phyloP scores from a whole-genome alignment of 2,888 invertebrate genomes.

The Bellardia bayeri region DNA sequence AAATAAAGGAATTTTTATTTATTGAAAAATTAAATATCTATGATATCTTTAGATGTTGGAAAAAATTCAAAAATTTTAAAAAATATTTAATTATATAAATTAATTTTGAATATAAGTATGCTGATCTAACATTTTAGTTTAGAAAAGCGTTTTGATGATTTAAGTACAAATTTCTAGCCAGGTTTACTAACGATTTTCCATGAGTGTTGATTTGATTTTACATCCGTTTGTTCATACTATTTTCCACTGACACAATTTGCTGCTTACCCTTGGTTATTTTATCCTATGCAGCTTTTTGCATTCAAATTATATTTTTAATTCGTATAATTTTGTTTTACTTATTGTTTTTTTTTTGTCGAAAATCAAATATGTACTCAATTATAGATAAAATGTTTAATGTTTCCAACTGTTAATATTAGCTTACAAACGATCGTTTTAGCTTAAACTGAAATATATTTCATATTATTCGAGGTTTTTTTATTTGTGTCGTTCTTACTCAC shows the following conservation, averaged over 20 bases:
- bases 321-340: constrained; percentile 49
- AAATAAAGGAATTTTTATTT: too few species aligned
- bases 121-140: too few species aligned
- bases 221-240: constrained; percentile 40
- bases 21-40: too few species aligned
- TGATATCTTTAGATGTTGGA: too few species aligned
- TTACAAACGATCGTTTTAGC: constrained; percentile 7
- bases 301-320: constrained; percentile 35
- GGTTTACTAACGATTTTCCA: not conserved
- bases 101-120: too few species aligned
- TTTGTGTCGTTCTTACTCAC: not conserved
- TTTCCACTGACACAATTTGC: constrained; percentile 61
- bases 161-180: too few species aligned
- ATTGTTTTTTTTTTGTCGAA: not conserved
- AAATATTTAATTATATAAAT: too few species aligned
- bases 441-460: constrained; percentile 18
- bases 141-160: too few species aligned
- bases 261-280: constrained; percentile 16
- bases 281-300: constrained; percentile 21
- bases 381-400: constrained; percentile 61
- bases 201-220: constrained; percentile 36
- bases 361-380: constrained; percentile 69
- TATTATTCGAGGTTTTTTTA: not conserved
- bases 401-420: constrained; percentile 31
- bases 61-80: too few species aligned